Conservation (phyloP, 2,797 vertebrate species). For the Bradypodion ventrale region DNA sequence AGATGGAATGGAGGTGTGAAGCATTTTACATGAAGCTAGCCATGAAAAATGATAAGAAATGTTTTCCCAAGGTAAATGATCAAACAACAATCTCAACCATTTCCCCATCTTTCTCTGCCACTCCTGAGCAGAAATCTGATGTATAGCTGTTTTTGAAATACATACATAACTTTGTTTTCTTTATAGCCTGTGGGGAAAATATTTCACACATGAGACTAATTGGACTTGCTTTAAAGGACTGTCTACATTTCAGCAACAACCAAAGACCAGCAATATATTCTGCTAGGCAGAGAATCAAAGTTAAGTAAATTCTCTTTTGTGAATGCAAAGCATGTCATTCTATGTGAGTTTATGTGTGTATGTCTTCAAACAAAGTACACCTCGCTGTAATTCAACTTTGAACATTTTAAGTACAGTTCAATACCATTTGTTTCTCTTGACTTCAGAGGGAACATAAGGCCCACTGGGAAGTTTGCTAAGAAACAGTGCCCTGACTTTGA, state of each 20-base stretch:
- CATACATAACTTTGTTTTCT: neutral
- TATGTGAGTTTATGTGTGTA: neutral
- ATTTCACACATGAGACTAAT: neutral
- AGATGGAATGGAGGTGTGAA: neutral
- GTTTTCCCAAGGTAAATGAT: neutral
- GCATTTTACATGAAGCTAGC: neutral
- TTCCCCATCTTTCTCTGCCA: neutral
- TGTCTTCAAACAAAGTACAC: neutral
- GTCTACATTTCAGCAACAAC: neutral
- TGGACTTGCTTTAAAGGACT: neutral
- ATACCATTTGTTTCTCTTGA: neutral
- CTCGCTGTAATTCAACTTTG: neutral
- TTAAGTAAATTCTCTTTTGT: neutral
- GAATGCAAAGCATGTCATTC: neutral
- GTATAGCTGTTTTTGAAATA: neutral
- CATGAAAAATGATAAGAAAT: neutral
- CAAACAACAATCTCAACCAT: no score
- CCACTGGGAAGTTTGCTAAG: neutral
- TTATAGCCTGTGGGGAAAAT: neutral
- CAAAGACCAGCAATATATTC: neutral
- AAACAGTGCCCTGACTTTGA: neutral
- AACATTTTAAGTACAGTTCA: neutral
- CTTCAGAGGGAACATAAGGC: neutral
- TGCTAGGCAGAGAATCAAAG: neutral
- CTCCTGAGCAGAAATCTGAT: neutral